Evolutionary conservation across 2,113 vertebrate species (phyloP).

Genomic region (Psammodynastes pulverulentus): DNA sequence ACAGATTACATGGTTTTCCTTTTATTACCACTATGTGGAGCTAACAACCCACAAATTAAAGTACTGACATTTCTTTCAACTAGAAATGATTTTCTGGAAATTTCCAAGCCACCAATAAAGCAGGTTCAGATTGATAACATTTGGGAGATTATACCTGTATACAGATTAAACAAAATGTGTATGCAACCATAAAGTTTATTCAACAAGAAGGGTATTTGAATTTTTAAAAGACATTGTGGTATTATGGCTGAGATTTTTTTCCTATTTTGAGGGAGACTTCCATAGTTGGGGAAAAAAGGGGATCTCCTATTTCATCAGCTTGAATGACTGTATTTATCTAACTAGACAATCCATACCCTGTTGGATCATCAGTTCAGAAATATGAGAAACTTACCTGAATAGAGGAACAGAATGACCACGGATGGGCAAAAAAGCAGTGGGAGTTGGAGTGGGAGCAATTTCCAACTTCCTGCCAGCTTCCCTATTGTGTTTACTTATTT

Average conservation of each 20-base stretch:
- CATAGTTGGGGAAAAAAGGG: not conserved
- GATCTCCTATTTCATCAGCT: not conserved
- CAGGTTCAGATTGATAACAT: not conserved
- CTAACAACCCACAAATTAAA: not conserved
- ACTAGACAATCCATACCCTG: not conserved
- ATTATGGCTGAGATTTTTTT: not conserved
- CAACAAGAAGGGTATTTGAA: not conserved
- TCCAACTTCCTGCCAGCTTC: not conserved
- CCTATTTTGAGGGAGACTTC: not conserved
- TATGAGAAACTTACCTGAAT: not conserved
- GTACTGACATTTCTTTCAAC: not conserved
- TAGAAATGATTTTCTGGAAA: not conserved
- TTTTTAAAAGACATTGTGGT: not conserved
- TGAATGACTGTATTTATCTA: not conserved
- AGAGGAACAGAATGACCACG: not conserved
- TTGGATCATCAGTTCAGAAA: not conserved
- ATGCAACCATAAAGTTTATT: not conserved
- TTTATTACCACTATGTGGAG: conserved; percentile 18
- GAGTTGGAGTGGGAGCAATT: not conserved
- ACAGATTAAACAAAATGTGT: not conserved
- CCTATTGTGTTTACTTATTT: not conserved
- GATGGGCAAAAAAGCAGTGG: not conserved
- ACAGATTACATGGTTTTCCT: not conserved
- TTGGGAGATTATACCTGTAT: not conserved
- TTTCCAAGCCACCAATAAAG: not conserved